phyloP scores from a whole-genome alignment of 2,888 invertebrate species.

The Criorhina ranunculi region DNA sequence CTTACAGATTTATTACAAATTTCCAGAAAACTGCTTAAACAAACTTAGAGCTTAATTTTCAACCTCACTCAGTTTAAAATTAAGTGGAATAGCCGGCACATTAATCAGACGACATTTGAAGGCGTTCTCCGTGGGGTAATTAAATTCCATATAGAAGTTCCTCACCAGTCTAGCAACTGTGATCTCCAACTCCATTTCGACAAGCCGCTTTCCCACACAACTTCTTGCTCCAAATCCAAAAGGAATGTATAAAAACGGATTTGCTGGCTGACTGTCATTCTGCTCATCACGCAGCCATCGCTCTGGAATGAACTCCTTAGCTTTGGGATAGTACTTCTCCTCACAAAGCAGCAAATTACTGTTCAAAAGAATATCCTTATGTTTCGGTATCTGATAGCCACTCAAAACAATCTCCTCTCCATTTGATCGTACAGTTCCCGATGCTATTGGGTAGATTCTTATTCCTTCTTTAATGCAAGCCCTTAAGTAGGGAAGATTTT shows the following conservation, averaged over 20 bases:
- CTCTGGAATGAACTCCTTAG: slow-evolving; percentile 89
- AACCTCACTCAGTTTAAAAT: slow-evolving; percentile 82
- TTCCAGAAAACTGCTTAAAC: background rate
- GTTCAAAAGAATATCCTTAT: slow-evolving; percentile 89
- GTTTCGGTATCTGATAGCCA: slow-evolving; percentile 88
- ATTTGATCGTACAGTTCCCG: slow-evolving; percentile 86
- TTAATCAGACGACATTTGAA: slow-evolving; percentile 81
- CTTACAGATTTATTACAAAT: background rate
- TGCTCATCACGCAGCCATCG: slow-evolving; percentile 86
- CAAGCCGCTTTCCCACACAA: slow-evolving; percentile 89
- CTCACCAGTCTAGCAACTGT: slow-evolving; percentile 84
- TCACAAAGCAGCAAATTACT: slow-evolving; percentile 86
- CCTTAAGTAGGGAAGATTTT: slow-evolving; percentile 86
- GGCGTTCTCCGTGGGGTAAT: slow-evolving; percentile 80
- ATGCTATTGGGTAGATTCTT: slow-evolving; percentile 86
- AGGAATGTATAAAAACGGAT: slow-evolving; percentile 80
- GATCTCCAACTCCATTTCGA: slow-evolving; percentile 88
- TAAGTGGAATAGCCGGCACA: slow-evolving; percentile 82
- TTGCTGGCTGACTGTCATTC: slow-evolving; percentile 57
- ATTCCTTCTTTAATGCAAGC: slow-evolving; percentile 90
- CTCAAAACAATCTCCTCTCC: slow-evolving; percentile 86
- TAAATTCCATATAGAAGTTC: slow-evolving; percentile 81
- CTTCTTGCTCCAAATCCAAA: slow-evolving; percentile 84
- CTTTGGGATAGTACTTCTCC: slow-evolving; percentile 87
- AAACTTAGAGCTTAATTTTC: slow-evolving; percentile 55